A percentile compares a stretch with the other conserved stretches of the same genome.
These are phyloP conservation scores for Sebastes trivittatus DNA, from an alignment of 2,797 vertebrate genomes.

Conservation along the genomic window DNA sequence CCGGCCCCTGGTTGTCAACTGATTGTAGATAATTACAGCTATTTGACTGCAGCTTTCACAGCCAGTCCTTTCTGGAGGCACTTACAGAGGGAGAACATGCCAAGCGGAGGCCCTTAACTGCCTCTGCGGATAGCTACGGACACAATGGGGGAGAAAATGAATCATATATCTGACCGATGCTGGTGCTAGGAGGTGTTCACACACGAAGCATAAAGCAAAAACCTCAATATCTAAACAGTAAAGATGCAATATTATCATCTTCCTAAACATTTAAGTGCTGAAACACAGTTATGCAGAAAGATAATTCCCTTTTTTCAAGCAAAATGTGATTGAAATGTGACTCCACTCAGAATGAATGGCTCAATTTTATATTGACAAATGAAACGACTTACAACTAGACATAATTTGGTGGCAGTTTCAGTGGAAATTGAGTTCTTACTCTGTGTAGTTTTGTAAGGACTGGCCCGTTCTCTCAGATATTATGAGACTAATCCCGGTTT, in stretches of 20 bases:
- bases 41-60: conserved; percentile 81
- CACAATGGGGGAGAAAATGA: conserved; percentile 55
- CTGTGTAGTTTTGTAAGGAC: conserved; percentile 6
- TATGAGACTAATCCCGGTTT: conserved; percentile 65
- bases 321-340: neutral
- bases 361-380: neutral
- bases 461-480: conserved; percentile 24
- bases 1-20: conserved; percentile 72
- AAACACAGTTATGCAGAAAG: neutral
- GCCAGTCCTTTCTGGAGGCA: conserved; percentile 75
- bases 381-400: neutral
- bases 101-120: conserved; percentile 68
- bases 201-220: conserved; percentile 2
- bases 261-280: neutral
- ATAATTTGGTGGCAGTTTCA: conserved; percentile 32
- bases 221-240: neutral
- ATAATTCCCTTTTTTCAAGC: neutral
- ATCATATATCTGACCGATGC: conserved; percentile 32
- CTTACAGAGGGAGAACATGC: conserved; percentile 76
- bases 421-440: conserved; percentile 27
- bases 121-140: conserved; percentile 61
- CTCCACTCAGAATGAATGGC: neutral
- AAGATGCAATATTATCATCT: neutral
- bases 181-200: conserved; percentile 6
- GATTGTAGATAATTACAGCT: conserved; percentile 84